Evolutionary conservation across 2,113 vertebrate genomes (phyloP).

Genomic region (Lagenorhynchus albirostris): DNA sequence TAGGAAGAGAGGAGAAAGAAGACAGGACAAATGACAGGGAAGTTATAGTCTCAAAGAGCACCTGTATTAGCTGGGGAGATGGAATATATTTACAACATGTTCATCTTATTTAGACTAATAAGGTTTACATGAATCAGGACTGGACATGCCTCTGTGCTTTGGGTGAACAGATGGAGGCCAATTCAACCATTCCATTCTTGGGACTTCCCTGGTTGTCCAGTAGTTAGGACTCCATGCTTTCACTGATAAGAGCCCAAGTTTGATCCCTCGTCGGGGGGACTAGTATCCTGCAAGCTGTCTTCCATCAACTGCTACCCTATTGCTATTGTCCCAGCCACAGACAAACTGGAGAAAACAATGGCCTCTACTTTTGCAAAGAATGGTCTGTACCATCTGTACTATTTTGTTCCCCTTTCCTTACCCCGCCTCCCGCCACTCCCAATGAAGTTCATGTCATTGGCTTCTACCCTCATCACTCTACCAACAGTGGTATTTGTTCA

Average conservation of each 20-base stretch:
- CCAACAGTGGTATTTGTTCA: not conserved
- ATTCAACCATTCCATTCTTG: not conserved
- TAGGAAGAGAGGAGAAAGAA: not conserved
- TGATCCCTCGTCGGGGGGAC: not conserved
- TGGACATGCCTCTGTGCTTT: not conserved
- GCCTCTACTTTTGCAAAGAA: not conserved
- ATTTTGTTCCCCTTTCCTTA: not conserved
- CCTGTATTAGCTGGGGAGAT: not conserved
- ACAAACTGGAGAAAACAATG: not conserved
- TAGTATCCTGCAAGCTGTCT: not conserved
- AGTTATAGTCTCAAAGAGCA: not conserved
- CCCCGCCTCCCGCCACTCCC: not conserved
- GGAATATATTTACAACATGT: not conserved
- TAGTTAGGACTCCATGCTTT: not conserved
- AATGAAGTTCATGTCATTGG: rapidly evolving
- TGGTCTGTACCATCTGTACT: rapidly evolving
- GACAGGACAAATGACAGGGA: not conserved
- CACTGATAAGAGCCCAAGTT: not conserved
- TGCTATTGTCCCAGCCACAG: not conserved
- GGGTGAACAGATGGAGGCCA: not conserved
- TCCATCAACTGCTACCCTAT: not conserved
- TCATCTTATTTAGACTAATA: not conserved
- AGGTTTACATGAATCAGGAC: not conserved
- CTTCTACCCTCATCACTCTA: not conserved
- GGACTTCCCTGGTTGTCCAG: not conserved